A percentile compares a stretch with the other conserved stretches of the same genome.
These are phyloP conservation scores for Huso huso DNA, from an alignment of 2,797 vertebrate genomes.

Conservation along the genomic window DNA sequence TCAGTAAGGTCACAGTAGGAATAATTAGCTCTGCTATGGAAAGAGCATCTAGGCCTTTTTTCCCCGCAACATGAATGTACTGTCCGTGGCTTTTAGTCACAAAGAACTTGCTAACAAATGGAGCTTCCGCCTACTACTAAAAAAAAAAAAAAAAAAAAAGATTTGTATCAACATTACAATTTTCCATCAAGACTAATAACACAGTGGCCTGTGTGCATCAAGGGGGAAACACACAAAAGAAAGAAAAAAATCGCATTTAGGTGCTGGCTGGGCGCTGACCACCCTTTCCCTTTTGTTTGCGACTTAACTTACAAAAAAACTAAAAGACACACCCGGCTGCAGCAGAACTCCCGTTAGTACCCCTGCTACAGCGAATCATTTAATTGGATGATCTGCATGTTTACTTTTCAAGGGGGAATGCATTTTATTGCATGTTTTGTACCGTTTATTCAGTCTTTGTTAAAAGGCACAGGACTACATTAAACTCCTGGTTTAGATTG, in stretches of 20 bases:
- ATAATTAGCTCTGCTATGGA: conserved; percentile 99
- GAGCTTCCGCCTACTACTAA: conserved; percentile 99
- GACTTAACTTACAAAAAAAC: conserved; percentile 91
- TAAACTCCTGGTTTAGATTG: conserved; percentile 20
- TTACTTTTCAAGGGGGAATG: conserved; percentile 79
- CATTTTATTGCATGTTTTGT: conserved; percentile 82
- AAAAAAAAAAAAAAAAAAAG: conserved; percentile 86
- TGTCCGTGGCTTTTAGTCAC: conserved; percentile 98
- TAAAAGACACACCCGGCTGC: conserved; percentile 66
- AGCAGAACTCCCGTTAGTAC: conserved; percentile 84
- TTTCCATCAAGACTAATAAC: conserved; percentile 99
- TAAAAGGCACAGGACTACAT: conserved; percentile 44
- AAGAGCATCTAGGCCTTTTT: conserved; percentile 99
- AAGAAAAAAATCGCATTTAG: conserved; percentile 78
- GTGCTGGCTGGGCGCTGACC: conserved; percentile 99
- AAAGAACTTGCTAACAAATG: conserved; percentile 99
- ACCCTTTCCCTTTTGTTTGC: conserved; percentile 98
- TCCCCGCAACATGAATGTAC: conserved; percentile 93
- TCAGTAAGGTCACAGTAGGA: conserved; percentile 99
- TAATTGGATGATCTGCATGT: conserved; percentile 90
- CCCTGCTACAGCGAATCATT: conserved; percentile 76
- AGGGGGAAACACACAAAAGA: conserved; percentile 86
- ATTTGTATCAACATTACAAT: conserved; percentile 99
- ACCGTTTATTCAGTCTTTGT: conserved; percentile 77
- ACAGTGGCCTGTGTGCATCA: conserved; percentile 98